Conservation (phyloP, 2,113 vertebrate genomes). For the Tichodroma muraria region DNA sequence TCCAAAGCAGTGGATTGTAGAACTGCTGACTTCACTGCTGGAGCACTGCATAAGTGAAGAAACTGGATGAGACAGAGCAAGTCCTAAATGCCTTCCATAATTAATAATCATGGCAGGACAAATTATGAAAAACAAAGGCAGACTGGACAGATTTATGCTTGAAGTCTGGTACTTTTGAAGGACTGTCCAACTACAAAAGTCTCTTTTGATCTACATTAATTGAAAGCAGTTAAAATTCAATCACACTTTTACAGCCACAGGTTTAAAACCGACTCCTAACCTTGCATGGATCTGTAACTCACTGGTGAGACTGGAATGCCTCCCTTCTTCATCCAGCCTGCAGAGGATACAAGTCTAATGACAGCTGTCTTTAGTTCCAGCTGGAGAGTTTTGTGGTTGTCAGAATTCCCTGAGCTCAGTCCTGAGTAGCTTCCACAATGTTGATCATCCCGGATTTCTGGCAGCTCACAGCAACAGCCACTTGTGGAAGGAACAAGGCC, state of each 20-base stretch:
- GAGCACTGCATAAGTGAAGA: slow-evolving; percentile 1
- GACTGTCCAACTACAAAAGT: slow-evolving; percentile 8
- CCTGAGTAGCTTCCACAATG: neutral
- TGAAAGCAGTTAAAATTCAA: slow-evolving; percentile 44
- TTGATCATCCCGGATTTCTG: rapidly evolving
- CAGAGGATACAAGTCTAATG: neutral
- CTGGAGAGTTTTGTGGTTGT: neutral
- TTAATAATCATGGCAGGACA: slow-evolving; percentile 55
- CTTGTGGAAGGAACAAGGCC: neutral
- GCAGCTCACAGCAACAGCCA: neutral
- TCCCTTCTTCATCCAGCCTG: neutral
- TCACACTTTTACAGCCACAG: neutral
- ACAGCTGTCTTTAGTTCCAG: neutral
- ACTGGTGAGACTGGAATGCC: neutral
- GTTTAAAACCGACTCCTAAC: neutral
- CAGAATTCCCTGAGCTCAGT: neutral
- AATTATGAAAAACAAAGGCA: slow-evolving; percentile 45
- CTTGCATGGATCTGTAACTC: neutral
- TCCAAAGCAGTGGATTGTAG: slow-evolving; percentile 16
- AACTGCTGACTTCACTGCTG: slow-evolving; percentile 35
- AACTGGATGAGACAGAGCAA: slow-evolving; percentile 52
- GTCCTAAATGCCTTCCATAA: slow-evolving; percentile 44
- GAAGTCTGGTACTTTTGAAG: slow-evolving; percentile 44
- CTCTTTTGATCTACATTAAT: slow-evolving; percentile 30
- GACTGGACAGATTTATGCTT: slow-evolving; percentile 32